These are phyloP conservation scores for Mobula hypostoma DNA, from an alignment of 2,113 vertebrate genomes.

Conservation along the genomic window DNA sequence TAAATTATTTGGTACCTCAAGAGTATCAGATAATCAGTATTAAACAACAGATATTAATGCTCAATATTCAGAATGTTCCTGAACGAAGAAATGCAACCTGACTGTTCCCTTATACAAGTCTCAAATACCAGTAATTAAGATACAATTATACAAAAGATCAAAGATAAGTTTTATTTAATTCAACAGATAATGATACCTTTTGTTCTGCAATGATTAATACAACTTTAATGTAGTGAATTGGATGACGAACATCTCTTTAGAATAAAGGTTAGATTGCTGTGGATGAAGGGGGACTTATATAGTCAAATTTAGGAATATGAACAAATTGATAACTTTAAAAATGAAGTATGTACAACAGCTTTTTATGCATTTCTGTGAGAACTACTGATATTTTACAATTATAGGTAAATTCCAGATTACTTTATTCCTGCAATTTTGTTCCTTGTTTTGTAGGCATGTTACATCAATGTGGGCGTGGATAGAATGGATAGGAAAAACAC, in stretches of 20 bases:
- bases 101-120: not conserved
- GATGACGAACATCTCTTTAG: not conserved
- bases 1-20: constrained; percentile 32
- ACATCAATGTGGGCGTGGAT: not conserved
- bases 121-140: constrained; percentile 12
- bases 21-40: constrained; percentile 38
- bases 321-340: not conserved
- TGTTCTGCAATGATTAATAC: not conserved
- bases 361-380: not conserved
- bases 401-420: not conserved
- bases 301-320: not conserved
- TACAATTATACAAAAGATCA: not conserved
- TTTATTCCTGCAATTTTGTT: not conserved
- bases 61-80: not conserved
- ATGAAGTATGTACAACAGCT: not conserved
- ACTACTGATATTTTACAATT: not conserved
- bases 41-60: not conserved
- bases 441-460: not conserved
- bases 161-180: not conserved
- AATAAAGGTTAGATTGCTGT: not conserved
- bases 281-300: not conserved
- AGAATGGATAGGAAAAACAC: too few species aligned
- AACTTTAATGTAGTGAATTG: not conserved
- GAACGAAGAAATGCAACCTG: not conserved
- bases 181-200: constrained; percentile 6